Base-by-base conservation (phyloP, 2,888 invertebrate species). In the Ceriagrion tenellum region DNA sequence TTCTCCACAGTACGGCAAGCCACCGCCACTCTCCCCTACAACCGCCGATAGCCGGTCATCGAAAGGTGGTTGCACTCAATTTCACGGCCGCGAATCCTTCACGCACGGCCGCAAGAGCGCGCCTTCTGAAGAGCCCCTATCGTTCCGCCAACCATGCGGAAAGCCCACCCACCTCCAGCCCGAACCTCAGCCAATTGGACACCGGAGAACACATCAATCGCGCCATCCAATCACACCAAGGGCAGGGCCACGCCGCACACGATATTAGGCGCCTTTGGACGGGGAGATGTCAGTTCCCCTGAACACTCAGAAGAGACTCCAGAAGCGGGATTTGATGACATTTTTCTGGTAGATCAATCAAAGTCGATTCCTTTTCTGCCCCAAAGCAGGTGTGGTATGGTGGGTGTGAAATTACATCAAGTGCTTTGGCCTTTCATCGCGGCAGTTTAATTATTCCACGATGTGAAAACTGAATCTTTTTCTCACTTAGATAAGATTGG, bases 41-140 rank as follows among this genome's bases (percentile, higher is more conserved):
- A 35, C 30, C 10, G 16, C 81, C 30, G 81, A 81, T 81, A 13
- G 12, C 26, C 69, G n/a, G n/a, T 10, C 8, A 69, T 10, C 18
- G 26, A 69, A 35, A 81, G 81, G 81, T 81, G 81, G 81, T 35
- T 35, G 81, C 81, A 35, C 81, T 81, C 81, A 35, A 81, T 81
- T 81, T 35, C 81, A 81, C 81, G 30, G 81, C 13, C 35, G 81
- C 81, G 35, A 10, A 81, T 81, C 81, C 81, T 81, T 81, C 81
- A 81, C 81, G 81, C 81, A 81, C 35, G 81, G 35, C 26, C n/a
- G 69, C n/a, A 69, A n/a, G n/a, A 69, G 26, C 69, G 69, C n/a
- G n/a, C n/a, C 35, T 16, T 13, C 30, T 81, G 81, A 81, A 35
- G 30, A 81, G 81, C 81, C 81, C 81, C 0, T 81, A 81, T 81